A percentile compares a stretch with the other conserved stretches of the same genome.
phyloP scores from a whole-genome alignment of 2,797 vertebrate genomes.

The Bucorvus abyssinicus region DNA sequence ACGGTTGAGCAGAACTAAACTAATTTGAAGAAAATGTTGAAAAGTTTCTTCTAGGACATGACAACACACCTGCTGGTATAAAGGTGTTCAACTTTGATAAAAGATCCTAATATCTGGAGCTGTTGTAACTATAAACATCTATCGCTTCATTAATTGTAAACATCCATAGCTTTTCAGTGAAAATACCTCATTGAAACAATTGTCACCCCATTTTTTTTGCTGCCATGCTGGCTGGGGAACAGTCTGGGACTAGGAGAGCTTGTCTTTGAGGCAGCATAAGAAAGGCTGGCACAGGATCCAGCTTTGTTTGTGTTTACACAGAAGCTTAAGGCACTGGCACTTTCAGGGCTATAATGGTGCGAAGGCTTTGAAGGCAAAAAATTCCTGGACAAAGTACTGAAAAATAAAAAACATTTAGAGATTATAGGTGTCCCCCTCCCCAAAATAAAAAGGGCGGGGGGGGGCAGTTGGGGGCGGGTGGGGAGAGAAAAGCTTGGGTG shows the following conservation, averaged over 20 bases:
- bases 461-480: too few relatives aligned
- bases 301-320: not conserved
- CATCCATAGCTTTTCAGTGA: not conserved
- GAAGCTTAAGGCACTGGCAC: not conserved
- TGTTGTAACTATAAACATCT: not conserved
- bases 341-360: accelerated
- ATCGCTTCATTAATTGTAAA: not conserved
- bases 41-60: not conserved
- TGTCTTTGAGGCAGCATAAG: not conserved
- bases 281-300: not conserved
- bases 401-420: not conserved
- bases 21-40: not conserved
- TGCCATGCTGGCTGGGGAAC: not conserved
- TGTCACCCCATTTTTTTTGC: not conserved
- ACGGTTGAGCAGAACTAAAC: not conserved
- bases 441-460: not conserved
- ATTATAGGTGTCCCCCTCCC: not conserved
- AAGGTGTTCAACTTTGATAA: not conserved
- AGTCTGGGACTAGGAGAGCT: not conserved
- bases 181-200: not conserved
- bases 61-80: not conserved
- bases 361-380: not conserved
- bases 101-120: not conserved
- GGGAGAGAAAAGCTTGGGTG: too few relatives aligned
- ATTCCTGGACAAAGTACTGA: not conserved